A percentile compares a stretch with the other conserved stretches of the same genome.
Conservation (phyloP, 2,888 invertebrate species). For the Noctua pronuba region DNA sequence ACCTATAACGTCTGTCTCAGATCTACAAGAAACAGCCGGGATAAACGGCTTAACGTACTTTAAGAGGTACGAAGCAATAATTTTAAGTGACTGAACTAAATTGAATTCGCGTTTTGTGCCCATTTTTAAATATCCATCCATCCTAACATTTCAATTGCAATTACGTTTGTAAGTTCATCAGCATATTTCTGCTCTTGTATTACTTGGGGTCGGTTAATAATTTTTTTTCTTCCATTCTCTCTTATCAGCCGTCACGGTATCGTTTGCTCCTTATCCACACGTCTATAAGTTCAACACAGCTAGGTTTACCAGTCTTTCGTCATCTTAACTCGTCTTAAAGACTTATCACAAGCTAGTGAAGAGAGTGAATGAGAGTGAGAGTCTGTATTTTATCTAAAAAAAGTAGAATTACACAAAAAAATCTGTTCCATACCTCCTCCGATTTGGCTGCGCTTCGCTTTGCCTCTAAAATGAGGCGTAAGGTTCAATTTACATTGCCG, state of each 20-base stretch:
- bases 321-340: neutral
- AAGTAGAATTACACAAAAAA: neutral
- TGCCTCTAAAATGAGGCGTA: neutral
- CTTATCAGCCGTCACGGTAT: no score
- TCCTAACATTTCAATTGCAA: neutral
- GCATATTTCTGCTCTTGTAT: neutral
- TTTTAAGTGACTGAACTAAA: no score
- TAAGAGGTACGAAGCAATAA: neutral
- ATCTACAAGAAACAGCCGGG: no score
- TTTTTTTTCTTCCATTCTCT: neutral
- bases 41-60: neutral
- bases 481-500: neutral
- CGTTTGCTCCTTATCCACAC: no score
- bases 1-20: no score
- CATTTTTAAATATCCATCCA: neutral
- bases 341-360: neutral
- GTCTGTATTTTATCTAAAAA: no score
- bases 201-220: neutral
- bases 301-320: neutral
- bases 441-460: neutral
- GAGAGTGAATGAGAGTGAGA: no score
- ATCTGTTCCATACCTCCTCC: neutral
- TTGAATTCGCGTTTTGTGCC: no score
- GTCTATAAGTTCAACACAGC: no score
- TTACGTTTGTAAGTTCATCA: neutral